Base-by-base conservation (phyloP, 2,797 vertebrate genomes). In the Pseudomugil tenellus region DNA sequence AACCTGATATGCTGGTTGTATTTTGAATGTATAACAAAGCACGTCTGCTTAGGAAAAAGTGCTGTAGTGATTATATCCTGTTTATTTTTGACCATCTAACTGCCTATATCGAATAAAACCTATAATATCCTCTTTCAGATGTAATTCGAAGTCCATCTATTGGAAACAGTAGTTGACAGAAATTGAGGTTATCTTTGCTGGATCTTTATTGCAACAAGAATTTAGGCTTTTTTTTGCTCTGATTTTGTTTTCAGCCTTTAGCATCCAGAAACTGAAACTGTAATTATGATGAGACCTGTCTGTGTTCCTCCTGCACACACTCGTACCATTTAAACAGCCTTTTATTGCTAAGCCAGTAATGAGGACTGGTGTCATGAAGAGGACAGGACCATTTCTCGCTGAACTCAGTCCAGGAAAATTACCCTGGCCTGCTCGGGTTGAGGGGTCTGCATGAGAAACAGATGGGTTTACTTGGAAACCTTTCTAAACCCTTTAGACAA, bases 381-480 rank as follows among this genome's bases (percentile, higher is more conserved):
- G 49, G 34, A 32, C 23, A 14, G 1, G 26, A 48, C 12, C 0
- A 17, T 48, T 37, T 52, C 41, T 56, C 4, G 10, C n/a, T 59
- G 25, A 57, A 52, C 49, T 17, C 31, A 64, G 41, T 52, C 67
- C 52, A 37, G 29, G 41, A 53, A 17, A 31, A 57, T 16, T 16
- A 39, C 19, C 57, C 48, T 59, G 29, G 49, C 25, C 10, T 12
- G n/a, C 11, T 13, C 6, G 39, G 37, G 6, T 13, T 54, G n/a
- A 17, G 55, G 19, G 32, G 63, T 49, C 1, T 54, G 19, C 28
- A 31, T 54, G 16, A 43, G 52, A 52, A 52, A 57, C 57, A 77
- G 71, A 67, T 56, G 63, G 71, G 16, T 61, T 74, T 23, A 58
- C 19, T 49, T n/a, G 0, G 13, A 70, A 80, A 73, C 34, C 74